Conservation (phyloP, 2,888 invertebrate genomes). For the Metopia argyrocephala region DNA sequence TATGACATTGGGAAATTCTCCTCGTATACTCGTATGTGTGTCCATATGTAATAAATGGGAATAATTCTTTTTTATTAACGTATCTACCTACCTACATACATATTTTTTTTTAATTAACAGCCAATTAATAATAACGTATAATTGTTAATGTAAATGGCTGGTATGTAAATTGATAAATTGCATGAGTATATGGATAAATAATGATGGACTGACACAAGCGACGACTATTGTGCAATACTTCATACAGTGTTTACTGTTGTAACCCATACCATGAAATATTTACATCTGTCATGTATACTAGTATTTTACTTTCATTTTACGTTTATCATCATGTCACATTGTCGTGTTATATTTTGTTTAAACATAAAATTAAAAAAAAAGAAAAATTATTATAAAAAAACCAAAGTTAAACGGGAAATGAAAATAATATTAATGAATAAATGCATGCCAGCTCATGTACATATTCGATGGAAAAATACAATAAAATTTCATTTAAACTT, state of each 20-base stretch:
- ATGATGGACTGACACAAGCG: neutral
- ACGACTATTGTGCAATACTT: constrained; percentile 5
- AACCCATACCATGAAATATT: constrained; percentile 19
- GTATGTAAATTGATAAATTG: neutral
- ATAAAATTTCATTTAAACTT: constrained; percentile 49
- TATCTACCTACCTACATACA: no score
- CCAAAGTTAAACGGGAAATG: no score
- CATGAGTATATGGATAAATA: no score
- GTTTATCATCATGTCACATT: neutral
- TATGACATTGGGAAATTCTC: no score
- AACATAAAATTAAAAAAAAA: neutral
- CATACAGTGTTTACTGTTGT: neutral
- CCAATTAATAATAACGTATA: constrained; percentile 20
- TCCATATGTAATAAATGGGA: neutral
- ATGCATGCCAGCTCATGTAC: no score
- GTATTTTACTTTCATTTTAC: neutral
- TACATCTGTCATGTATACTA: neutral
- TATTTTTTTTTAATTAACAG: neutral
- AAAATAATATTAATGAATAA: no score
- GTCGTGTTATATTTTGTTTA: constrained; percentile 9
- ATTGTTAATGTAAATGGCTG: neutral
- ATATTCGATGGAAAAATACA: constrained; percentile 7
- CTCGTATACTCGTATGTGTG: neutral
- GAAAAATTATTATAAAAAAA: neutral
- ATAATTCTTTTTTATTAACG: neutral